Evolutionary conservation across 2,888 invertebrate genomes (phyloP).

Genomic region (Caenorhabditis imperialis): DNA sequence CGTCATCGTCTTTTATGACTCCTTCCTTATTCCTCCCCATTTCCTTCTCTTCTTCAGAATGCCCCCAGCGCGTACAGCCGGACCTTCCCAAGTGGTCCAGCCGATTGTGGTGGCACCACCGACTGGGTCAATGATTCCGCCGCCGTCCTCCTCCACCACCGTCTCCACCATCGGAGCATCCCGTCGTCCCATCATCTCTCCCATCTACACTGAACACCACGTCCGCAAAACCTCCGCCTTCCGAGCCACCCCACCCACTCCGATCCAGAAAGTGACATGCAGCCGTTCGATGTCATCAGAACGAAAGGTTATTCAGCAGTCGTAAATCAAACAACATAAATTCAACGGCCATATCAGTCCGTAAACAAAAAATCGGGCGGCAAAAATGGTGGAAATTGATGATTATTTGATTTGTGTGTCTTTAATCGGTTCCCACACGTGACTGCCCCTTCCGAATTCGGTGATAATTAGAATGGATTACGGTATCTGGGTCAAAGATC

Average conservation of each 20-base stretch:
- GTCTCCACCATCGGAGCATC: conserved; percentile 8
- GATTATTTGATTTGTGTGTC: conserved; percentile 5
- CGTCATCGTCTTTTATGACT: not conserved
- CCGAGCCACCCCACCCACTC: not conserved
- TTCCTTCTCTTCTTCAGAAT: conserved; percentile 14
- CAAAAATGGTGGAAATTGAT: conserved; percentile 1
- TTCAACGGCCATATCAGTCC: not conserved
- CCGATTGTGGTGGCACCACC: conserved; percentile 43
- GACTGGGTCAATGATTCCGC: conserved; percentile 39
- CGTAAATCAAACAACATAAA: not conserved
- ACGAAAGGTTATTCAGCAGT: conserved; percentile 40
- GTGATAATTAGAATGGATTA: conserved; percentile 9
- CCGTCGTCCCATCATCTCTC: conserved; percentile 12
- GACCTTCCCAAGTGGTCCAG: conserved; percentile 48
- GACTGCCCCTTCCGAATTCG: conserved; percentile 15
- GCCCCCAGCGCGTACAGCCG: conserved; percentile 50
- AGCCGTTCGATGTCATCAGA: conserved; percentile 36
- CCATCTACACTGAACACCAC: conserved; percentile 25
- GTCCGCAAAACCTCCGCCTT: not conserved
- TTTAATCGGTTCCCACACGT: conserved; percentile 8
- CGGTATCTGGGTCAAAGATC: conserved; percentile 4
- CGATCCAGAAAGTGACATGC: conserved; percentile 18
- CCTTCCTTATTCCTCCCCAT: not conserved
- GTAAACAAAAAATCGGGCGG: no score
- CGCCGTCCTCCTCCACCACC: conserved; percentile 1